Evolutionary conservation across 1,140 invertebrate genomes (phyloP).

Genomic region (Branchinecta lynchi): DNA sequence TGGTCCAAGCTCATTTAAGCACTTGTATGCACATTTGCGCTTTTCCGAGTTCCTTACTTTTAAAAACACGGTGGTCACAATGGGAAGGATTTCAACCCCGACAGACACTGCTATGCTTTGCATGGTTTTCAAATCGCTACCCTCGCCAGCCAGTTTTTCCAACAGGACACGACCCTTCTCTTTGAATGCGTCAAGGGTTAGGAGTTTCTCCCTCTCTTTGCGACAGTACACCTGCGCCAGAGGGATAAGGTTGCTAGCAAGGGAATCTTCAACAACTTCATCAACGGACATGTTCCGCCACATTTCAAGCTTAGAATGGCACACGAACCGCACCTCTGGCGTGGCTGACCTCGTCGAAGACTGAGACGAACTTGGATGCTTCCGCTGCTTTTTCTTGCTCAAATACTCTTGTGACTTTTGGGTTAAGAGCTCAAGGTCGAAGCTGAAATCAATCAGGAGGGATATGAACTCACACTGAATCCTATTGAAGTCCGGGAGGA

Average conservation of each 20-base stretch:
- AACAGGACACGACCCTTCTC: background rate
- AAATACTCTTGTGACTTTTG: slow-evolving; percentile 8
- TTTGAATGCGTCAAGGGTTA: background rate
- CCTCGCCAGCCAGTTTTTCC: background rate
- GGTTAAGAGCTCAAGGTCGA: background rate
- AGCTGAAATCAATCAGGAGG: background rate
- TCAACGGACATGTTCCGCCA: background rate
- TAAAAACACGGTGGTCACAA: background rate
- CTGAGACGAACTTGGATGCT: background rate
- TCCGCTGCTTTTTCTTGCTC: background rate
- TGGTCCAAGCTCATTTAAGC: background rate
- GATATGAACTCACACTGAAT: background rate
- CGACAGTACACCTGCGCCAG: background rate
- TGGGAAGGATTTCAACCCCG: background rate
- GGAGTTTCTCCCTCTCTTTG: background rate
- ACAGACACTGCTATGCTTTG: background rate
- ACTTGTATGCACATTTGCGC: background rate
- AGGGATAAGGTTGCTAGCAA: background rate
- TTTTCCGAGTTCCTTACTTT: background rate
- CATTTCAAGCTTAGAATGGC: background rate
- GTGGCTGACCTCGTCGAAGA: background rate
- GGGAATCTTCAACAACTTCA: background rate
- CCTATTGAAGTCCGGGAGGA: background rate
- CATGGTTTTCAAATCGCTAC: background rate
- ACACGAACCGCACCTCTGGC: background rate